Conservation (phyloP, 2,888 invertebrate genomes). For the Fragum sueziense region DNA sequence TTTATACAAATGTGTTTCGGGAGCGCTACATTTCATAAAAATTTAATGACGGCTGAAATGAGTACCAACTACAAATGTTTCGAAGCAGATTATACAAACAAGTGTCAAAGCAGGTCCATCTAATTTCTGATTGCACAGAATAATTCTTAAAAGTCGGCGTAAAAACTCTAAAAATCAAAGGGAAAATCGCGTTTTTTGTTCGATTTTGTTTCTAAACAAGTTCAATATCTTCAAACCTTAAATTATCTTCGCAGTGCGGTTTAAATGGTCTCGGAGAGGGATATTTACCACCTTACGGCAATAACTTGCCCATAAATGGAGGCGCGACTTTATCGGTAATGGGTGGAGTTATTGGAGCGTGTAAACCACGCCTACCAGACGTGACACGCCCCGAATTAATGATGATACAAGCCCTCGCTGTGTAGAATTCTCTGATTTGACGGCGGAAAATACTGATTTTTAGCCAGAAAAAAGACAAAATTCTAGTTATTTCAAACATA, state of each 20-base stretch:
- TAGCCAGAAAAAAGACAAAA: background rate
- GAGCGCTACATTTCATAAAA: no score
- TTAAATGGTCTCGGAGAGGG: slow-evolving; percentile 16
- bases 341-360: background rate
- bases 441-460: background rate
- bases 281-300: slow-evolving; percentile 18
- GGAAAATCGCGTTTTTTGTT: slow-evolving; percentile 9
- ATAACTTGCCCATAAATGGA: background rate
- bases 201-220: slow-evolving; percentile 13
- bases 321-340: background rate
- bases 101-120: no score
- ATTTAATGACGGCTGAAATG: no score
- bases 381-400: background rate
- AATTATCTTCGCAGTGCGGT: slow-evolving; percentile 24
- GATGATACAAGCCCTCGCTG: background rate
- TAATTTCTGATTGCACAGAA: no score
- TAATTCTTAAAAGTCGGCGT: no score
- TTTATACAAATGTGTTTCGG: no score
- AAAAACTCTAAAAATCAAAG: no score
- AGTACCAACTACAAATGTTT: no score
- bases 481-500: background rate
- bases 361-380: slow-evolving; percentile 14
- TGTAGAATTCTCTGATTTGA: background rate
- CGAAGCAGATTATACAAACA: no score
- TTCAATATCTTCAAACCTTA: background rate